These are phyloP conservation scores for Hypotaenidia okinawae DNA, from an alignment of 2,797 vertebrate genomes.

Conservation along the genomic window DNA sequence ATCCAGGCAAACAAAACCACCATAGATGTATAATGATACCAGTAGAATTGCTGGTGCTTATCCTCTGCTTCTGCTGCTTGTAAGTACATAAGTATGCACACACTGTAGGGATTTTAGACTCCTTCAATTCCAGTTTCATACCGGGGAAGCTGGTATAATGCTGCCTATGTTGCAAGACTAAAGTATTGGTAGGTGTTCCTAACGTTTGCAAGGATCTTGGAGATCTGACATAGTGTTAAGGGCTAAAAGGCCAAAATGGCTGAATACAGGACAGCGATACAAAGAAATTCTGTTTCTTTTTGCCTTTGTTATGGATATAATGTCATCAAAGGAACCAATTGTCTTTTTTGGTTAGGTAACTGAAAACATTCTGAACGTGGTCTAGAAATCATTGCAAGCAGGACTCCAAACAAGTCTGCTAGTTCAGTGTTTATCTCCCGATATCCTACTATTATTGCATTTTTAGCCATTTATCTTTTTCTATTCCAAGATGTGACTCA, in stretches of 20 bases:
- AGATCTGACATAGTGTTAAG: neutral
- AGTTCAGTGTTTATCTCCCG: conserved; percentile 23
- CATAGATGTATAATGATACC: neutral
- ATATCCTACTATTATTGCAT: conserved; percentile 30
- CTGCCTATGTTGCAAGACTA: neutral
- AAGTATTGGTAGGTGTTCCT: neutral
- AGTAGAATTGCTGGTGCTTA: neutral
- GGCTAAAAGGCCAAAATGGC: neutral
- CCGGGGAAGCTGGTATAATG: neutral
- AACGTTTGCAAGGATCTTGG: neutral
- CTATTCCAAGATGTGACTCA: conserved; percentile 64
- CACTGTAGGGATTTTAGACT: neutral
- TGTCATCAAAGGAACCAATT: neutral
- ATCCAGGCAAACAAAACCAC: neutral
- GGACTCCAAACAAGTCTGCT: neutral
- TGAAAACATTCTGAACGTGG: neutral
- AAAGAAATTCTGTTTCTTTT: neutral
- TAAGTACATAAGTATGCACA: neutral
- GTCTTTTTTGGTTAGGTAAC: neutral
- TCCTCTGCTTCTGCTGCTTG: neutral
- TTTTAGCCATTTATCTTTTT: conserved; percentile 48
- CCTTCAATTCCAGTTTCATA: neutral
- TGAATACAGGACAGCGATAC: neutral
- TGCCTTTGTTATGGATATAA: neutral
- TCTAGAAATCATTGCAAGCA: neutral